Percentiles rank a stretch among this genome's conserved stretches.
Evolutionary conservation across 2,797 vertebrate species (phyloP).

Genomic region (Mus minutoides): DNA sequence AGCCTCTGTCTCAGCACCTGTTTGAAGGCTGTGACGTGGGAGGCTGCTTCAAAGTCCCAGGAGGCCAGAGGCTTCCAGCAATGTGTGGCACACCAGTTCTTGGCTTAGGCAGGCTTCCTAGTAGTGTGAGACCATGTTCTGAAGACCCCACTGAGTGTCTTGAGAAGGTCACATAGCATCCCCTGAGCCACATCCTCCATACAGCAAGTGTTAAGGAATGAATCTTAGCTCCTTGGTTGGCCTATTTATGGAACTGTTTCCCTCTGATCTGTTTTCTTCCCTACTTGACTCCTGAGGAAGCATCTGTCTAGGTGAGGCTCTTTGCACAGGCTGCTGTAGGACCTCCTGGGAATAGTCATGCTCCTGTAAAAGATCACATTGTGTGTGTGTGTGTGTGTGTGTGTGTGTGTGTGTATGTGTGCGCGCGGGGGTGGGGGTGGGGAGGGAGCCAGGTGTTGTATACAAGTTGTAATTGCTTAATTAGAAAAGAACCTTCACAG

Average conservation of each 20-base stretch:
- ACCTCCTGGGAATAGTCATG: neutral
- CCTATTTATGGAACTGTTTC: neutral
- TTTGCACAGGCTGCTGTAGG: neutral
- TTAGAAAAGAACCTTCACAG: conserved; percentile 53
- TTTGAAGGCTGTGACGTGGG: neutral
- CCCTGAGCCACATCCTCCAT: neutral
- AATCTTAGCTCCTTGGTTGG: neutral
- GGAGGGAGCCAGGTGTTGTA: neutral
- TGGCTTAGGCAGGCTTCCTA: neutral
- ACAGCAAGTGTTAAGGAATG: neutral
- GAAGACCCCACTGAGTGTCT: neutral
- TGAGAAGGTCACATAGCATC: neutral
- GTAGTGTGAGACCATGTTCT: neutral
- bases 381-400: no score
- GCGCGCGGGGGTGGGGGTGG: no score
- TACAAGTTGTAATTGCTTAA: conserved; percentile 39
- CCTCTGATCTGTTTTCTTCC: neutral
- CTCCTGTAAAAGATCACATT: fast-evolving
- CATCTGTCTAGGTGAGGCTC: neutral
- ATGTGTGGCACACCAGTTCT: neutral
- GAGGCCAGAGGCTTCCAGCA: neutral
- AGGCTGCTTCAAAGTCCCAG: neutral
- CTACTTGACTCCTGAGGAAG: neutral
- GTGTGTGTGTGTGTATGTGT: no score
- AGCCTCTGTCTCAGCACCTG: neutral